Conservation (phyloP, 2,113 vertebrate species). For the Pterocles gutturalis region DNA sequence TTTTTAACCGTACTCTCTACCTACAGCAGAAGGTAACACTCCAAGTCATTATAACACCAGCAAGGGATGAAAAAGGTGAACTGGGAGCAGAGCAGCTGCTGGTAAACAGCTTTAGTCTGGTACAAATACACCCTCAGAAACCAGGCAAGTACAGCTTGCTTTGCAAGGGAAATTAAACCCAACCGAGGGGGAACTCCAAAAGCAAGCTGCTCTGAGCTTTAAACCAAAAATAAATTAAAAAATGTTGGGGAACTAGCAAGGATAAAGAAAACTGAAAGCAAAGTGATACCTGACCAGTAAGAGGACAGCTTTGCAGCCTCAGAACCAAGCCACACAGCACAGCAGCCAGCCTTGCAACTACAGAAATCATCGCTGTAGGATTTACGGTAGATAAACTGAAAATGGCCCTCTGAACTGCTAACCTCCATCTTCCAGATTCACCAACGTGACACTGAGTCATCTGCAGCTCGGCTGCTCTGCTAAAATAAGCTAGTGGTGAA, state of each 20-base stretch:
- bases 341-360: background rate
- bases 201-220: background rate
- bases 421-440: background rate
- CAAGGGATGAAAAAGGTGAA: background rate
- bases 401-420: background rate
- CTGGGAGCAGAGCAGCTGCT: background rate
- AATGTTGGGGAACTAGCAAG: background rate
- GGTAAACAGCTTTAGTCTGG: background rate
- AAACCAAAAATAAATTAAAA: background rate
- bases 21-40: background rate
- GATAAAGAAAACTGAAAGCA: background rate
- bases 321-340: background rate
- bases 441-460: background rate
- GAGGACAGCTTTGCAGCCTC: background rate
- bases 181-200: rapidly evolving
- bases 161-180: background rate
- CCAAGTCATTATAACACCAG: background rate
- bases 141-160: background rate
- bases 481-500: background rate
- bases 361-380: background rate
- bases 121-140: background rate
- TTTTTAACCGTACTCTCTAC: background rate
- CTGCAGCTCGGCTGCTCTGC: background rate
- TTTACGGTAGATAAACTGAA: background rate
- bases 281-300: background rate